Evolutionary conservation across 2,113 vertebrate genomes (phyloP), one percentile per base, ranked within the genome.

Genomic region (Salminus brasiliensis): DNA sequence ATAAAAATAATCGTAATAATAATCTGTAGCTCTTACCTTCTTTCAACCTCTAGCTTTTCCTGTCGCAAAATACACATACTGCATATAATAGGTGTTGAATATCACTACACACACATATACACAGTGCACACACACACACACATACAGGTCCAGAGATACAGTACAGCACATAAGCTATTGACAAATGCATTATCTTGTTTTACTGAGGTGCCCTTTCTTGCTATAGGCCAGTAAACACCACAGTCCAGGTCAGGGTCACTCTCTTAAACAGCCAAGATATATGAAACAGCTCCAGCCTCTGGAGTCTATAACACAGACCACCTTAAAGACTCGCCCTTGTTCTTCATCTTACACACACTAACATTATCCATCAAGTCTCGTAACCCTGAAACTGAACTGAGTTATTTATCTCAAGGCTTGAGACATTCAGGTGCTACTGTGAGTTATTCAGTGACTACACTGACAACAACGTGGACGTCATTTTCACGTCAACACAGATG

Each of bases 161-260:
- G 52, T 7, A 41, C 12, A 11, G 27, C 47, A 27, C 59, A 49
- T 12, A 23, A 25, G 52, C 21, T 60, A 53, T 76, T 83, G 69
- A 45, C 23, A 60, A 62, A 70, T 39, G 41, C 84, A 88, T 85
- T 49, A 83, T 85, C 77, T 45, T 77, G 85, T 86, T 88, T 84
- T 71, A 72, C 55, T 60, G 74, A 60, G 52, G 29, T 77, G 81
- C 77, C 76, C 81, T 72, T 53, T 71, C 72, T 67, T 34, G 57
- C 76, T 72, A 49, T 27, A 52, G 55, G 60, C 67, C 76, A 76
- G 73, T 80, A 80, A 82, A 82, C 81, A 82, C 73, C 66, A 43
- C 32, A 68, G 5, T 39, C 47, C 0, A 2, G 68, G 49, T 57
- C 79, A 70, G 52, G 45, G 7, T 70, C n/a, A 7, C 11, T 34